Evolutionary conservation across 2,797 vertebrate species (phyloP), one percentile per base, ranked within the genome.

Genomic region (Podargus strigoides): DNA sequence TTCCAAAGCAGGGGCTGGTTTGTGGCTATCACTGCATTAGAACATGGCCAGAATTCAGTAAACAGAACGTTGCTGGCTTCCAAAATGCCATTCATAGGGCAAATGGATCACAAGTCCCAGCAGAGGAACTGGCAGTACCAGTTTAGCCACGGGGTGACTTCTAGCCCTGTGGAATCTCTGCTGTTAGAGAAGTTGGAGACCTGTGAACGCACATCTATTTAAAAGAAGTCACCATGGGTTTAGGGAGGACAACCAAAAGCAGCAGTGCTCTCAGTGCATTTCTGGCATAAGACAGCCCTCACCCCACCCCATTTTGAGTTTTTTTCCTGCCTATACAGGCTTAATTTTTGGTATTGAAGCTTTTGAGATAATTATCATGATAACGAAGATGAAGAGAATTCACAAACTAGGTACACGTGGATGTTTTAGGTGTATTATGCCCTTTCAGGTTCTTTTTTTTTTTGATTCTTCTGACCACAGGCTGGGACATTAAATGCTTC

Each of bases 1-100:
- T 92, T 92, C 67, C 70, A 46, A 76, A 82, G 70, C 74, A 87
- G 63, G 68, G 39, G 39, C 30, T 64, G 73, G 64, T 81, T 58
- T 64, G 2, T 69, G 90, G 87, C 85, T 88, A 17, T 58, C 12
- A 3, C 89, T 50, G 44, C 28, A 21, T 53, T 63, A 0, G 56
- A 78, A 22, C 9, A 26, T 12, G 70, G 84, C 59, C 84, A 89
- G 62, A 26, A 74, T 27, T 90, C n/a, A 34, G 49, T 7, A 42
- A 89, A 36, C 41, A 74, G 72, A 41, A 82, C 66, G 85, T 86
- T 59, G 76, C 74, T 72, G 12, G 9, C 10, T 52, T 44, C 72
- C 84, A 44, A 0, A 6, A 39, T 7, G 36, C 63, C n/a, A 15
- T n/a, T 70, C 34, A 12, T 8, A 32, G 73, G 58, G 42, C 49